Conservation (phyloP, 2,113 vertebrate genomes). For the Tamias sibiricus region DNA sequence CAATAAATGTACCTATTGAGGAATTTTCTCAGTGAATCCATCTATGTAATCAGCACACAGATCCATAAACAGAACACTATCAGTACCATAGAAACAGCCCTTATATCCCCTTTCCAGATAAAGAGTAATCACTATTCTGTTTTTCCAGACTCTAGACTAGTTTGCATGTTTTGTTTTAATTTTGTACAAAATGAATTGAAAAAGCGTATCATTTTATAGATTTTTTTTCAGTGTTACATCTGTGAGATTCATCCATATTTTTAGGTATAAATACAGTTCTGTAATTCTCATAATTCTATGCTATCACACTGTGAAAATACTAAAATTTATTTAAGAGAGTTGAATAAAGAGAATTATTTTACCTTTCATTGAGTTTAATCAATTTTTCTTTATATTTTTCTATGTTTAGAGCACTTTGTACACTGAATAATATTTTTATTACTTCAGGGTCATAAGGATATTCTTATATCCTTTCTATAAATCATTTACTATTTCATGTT, state of each 20-base stretch:
- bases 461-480: background rate
- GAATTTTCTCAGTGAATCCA: conserved; percentile 8
- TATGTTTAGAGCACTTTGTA: background rate
- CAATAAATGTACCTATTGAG: background rate
- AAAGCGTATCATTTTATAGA: background rate
- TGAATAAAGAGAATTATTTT: background rate
- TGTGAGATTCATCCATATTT: background rate
- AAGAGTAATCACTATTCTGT: background rate
- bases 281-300: background rate
- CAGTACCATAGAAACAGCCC: background rate
- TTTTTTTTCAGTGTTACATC: background rate
- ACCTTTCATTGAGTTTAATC: background rate
- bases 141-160: background rate
- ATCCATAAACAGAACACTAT: background rate
- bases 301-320: background rate
- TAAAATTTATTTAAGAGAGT: background rate
- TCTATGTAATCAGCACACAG: background rate
- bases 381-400: background rate
- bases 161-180: background rate
- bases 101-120: background rate
- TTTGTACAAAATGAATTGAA: background rate
- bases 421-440: background rate
- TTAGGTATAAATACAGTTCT: background rate
- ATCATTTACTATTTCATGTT: background rate
- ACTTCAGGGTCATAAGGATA: background rate